These are phyloP conservation scores for Vandiemenella viatica DNA, from an alignment of 2,888 invertebrate genomes.

Conservation along the genomic window DNA sequence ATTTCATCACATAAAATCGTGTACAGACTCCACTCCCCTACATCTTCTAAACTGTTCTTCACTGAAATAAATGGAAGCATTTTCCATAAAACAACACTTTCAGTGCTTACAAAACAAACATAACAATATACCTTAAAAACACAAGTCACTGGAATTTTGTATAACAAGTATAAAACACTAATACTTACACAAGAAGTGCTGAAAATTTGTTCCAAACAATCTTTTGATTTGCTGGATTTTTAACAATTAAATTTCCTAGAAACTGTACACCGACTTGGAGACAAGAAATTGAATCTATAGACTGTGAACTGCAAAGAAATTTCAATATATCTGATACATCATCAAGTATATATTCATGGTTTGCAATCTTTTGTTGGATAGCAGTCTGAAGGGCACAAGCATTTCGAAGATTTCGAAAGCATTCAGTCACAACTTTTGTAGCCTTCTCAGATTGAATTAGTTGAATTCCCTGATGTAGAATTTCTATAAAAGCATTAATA, in stretches of 20 bases:
- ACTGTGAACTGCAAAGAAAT: slow-evolving; percentile 32
- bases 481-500: no score
- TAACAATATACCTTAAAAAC: no score
- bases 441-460: no score
- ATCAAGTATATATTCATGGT: slow-evolving; percentile 35
- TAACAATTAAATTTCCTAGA: slow-evolving; percentile 39
- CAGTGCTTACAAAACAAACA: no score
- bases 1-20: no score
- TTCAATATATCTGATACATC: slow-evolving; percentile 35
- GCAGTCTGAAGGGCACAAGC: slow-evolving; percentile 37
- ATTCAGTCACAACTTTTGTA: slow-evolving; percentile 27
- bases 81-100: no score
- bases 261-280: slow-evolving; percentile 40
- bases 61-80: no score
- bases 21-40: no score
- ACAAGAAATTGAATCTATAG: slow-evolving; percentile 35
- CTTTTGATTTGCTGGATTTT: slow-evolving; percentile 37
- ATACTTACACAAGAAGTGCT: slow-evolving; percentile 35
- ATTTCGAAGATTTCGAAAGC: slow-evolving; percentile 36
- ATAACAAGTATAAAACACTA: slow-evolving; percentile 23
- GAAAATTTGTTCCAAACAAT: slow-evolving; percentile 39
- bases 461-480: no score
- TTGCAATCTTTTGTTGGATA: slow-evolving; percentile 38
- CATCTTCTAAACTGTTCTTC: no score
- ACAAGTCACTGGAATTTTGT: no score